Conservation (phyloP, 1,140 invertebrate species). For the Pectinophora gossypiella region DNA sequence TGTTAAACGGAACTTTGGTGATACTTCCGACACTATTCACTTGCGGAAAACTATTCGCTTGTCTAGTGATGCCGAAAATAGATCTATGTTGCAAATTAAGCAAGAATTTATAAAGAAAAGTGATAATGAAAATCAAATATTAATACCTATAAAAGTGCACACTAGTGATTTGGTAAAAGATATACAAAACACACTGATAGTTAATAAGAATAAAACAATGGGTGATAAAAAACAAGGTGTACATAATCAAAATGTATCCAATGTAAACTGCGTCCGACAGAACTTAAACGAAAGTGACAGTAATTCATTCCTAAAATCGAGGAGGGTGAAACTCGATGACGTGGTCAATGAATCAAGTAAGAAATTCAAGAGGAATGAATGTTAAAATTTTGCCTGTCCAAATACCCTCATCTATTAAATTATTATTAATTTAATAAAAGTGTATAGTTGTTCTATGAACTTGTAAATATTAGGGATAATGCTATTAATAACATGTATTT, state of each 20-base stretch:
- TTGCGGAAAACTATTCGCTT: slow-evolving; percentile 59
- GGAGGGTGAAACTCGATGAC: slow-evolving; percentile 60
- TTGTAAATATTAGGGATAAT: slow-evolving; percentile 70
- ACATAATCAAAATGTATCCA: slow-evolving; percentile 69
- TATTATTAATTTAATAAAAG: slow-evolving; percentile 61
- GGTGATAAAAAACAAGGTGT: slow-evolving; percentile 71
- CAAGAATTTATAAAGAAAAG: slow-evolving; percentile 54
- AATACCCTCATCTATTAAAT: slow-evolving; percentile 62
- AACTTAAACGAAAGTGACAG: slow-evolving; percentile 57
- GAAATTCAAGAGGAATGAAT: slow-evolving; percentile 69
- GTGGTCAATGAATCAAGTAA: slow-evolving; percentile 57
- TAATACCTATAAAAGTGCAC: slow-evolving; percentile 58
- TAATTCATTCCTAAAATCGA: slow-evolving; percentile 58
- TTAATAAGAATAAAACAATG: slow-evolving; percentile 60
- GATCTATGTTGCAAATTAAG: slow-evolving; percentile 60
- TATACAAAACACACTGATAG: slow-evolving; percentile 67
- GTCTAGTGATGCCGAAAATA: slow-evolving; percentile 62
- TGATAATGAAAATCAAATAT: slow-evolving; percentile 62
- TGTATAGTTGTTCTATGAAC: slow-evolving; percentile 62
- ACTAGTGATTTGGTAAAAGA: slow-evolving; percentile 62
- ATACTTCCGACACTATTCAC: slow-evolving; percentile 56
- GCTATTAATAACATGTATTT: slow-evolving; percentile 60
- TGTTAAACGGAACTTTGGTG: slow-evolving; percentile 54
- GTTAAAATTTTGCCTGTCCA: slow-evolving; percentile 52
- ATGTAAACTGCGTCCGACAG: slow-evolving; percentile 62